These are phyloP conservation scores for Thaumetopoea pityocampa DNA, from an alignment of 1,140 invertebrate species.

Conservation along the genomic window DNA sequence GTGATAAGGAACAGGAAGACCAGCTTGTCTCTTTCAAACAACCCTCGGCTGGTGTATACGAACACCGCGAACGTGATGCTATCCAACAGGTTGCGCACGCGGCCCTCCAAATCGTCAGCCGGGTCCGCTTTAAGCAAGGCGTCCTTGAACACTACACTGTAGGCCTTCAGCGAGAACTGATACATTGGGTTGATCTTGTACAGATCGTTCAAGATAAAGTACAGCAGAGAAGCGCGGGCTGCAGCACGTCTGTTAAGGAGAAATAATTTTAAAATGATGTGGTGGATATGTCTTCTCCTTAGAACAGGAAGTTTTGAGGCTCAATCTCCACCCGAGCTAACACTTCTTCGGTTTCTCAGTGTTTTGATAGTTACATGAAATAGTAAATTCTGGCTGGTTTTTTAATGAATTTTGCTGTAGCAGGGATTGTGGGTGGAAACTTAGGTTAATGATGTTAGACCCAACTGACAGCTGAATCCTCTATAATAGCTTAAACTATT, in stretches of 20 bases:
- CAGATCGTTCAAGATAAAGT: constrained; percentile 96
- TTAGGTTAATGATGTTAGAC: too few relatives aligned
- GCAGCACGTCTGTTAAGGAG: constrained; percentile 82
- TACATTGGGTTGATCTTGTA: constrained; percentile 97
- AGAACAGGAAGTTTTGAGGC: too few relatives aligned
- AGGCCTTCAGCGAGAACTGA: constrained; percentile 97
- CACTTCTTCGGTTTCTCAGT: too few relatives aligned
- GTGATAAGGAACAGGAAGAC: constrained; percentile 94
- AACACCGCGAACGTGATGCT: constrained; percentile 92
- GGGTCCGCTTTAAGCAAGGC: constrained; percentile 84
- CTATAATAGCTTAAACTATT: too few relatives aligned
- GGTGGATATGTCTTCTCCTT: too few relatives aligned
- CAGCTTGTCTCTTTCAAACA: constrained; percentile 96
- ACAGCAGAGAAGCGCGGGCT: constrained; percentile 90
- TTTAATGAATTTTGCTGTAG: too few relatives aligned
- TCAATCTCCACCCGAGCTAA: too few relatives aligned
- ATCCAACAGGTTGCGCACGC: constrained; percentile 89
- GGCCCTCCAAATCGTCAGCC: constrained; percentile 81
- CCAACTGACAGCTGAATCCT: too few relatives aligned
- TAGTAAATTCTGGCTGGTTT: too few relatives aligned
- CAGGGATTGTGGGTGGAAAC: too few relatives aligned
- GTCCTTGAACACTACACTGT: constrained; percentile 94
- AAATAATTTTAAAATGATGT: background rate
- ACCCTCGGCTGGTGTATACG: constrained; percentile 91
- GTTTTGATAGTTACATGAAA: too few relatives aligned